A percentile compares a stretch with the other conserved stretches of the same genome.
Conservation (phyloP, 2,113 vertebrate species). For the Etia nguti region DNA sequence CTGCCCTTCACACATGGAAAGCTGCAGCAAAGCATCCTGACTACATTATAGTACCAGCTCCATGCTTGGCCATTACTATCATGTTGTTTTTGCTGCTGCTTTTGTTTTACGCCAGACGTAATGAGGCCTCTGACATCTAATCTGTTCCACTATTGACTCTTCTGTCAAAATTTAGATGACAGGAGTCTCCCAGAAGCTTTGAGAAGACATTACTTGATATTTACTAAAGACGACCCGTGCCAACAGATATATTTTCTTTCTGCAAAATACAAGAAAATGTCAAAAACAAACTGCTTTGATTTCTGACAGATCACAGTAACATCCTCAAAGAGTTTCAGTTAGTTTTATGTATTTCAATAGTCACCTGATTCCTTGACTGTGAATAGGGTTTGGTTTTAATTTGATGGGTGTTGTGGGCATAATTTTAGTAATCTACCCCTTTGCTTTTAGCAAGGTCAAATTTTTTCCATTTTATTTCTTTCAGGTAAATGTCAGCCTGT, state of each 20-base stretch:
- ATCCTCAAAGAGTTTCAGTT: background rate
- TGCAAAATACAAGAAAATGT: background rate
- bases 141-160: background rate
- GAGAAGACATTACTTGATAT: no score
- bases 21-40: background rate
- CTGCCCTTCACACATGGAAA: background rate
- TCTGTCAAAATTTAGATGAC: background rate
- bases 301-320: no score
- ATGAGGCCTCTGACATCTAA: background rate
- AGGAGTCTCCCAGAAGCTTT: background rate
- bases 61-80: background rate
- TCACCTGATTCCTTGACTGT: background rate
- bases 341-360: background rate
- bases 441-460: background rate
- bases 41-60: background rate
- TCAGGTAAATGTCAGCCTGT: background rate
- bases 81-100: background rate
- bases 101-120: background rate
- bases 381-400: background rate
- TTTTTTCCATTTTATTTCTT: background rate
- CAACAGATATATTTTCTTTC: no score
- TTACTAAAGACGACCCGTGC: no score
- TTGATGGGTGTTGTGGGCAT: background rate
- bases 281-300: background rate
- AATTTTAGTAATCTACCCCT: fast-evolving